Evolutionary conservation across 2,888 invertebrate genomes (phyloP), one percentile per base, ranked within the genome.

Genomic region (Dolichomitus sp.): DNA sequence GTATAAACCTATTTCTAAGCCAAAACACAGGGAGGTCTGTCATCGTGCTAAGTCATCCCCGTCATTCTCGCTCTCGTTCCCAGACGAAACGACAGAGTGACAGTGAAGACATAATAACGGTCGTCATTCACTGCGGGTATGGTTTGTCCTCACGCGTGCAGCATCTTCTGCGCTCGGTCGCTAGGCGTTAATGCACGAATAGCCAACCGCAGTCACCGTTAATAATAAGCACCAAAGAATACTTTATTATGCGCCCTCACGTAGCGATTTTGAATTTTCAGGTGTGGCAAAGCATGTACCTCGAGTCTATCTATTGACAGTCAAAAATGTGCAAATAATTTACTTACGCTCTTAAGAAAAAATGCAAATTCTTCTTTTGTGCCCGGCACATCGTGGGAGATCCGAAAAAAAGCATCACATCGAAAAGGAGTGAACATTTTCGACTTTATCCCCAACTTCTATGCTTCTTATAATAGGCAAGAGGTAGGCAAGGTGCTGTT

Each of bases 191-290:
- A 75, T 79, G 79, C 66, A 70, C 75, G 27, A 68, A 52, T 84
- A 82, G 86, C 89, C 89, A 87, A 89, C 89, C 89, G 86, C 87
- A 88, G 90, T 88, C 86, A 87, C 84, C 78, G 80, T 84, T 90
- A 90, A 91, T 91, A 90, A 92, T 91, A 90, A 91, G 89, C 78
- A 87, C 87, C 86, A 86, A 57, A 82, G 88, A 90, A 89, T 90
- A 90, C 90, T 89, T 91, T 90, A 91, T 91, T 91, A 91, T 87
- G 87, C 89, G 85, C 81, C 85, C 87, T 83, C 85, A 37, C 27
- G 81, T 86, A 87, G 81, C 84, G 85, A 88, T 81, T 81, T 84
- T 85, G 85, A 87, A 85, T 81, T 87, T 85, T 84, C 87, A 78
- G 85, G 83, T 80, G 75, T 80, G 83, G 80, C 81, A 42, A 78